Evolutionary conservation across 2,888 invertebrate genomes (phyloP), one percentile per base, ranked within the genome.

Genomic region (Dorcus hopei): DNA sequence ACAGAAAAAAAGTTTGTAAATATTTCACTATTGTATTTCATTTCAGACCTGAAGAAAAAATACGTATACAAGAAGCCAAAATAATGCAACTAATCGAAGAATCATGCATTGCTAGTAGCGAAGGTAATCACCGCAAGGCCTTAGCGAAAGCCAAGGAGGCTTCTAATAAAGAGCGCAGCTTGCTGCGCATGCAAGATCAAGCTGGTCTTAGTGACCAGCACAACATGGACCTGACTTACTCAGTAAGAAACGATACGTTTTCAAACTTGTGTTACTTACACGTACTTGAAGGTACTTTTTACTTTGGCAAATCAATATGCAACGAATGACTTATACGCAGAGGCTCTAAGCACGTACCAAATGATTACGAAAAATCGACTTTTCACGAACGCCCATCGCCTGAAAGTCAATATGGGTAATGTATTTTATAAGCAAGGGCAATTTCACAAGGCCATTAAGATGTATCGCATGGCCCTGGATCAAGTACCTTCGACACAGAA

Each of bases 321-420:
- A 9, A 86, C 90, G 51, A 97, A 95, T 77, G 96, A 96, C 74
- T 90, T 98, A 88, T 93, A 91, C 72, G 90, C 93, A 9, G 99
- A 99, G 79, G 96, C 99, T 0, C 81, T 99, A 52, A 96, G 95
- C 71, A 97, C 97, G 0, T 98, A 97, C 79, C 93, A 95, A 76
- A 86, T 94, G 61, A 93, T 98, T 69, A 94, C 94, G 5, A 89
- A 93, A 71, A 97, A 97, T 75, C 90, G 94, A 76, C 87, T 95
- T 82, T 97, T 97, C 76, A 90, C 89, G 49, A 96, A 97, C 75
- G 94, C 95, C 41, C 93, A 95, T 71, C 86, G 96, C 61, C 81
- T 97, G 7, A 95, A 96, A 82, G 89, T 98, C 0, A 99, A 99
- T 77, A 97, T 99, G 91, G 98, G 97, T 1, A 98, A 98, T 75